A percentile compares a stretch with the other conserved stretches of the same genome.
phyloP scores from a whole-genome alignment of 2,113 vertebrate genomes.

The Phodopus roborovskii region DNA sequence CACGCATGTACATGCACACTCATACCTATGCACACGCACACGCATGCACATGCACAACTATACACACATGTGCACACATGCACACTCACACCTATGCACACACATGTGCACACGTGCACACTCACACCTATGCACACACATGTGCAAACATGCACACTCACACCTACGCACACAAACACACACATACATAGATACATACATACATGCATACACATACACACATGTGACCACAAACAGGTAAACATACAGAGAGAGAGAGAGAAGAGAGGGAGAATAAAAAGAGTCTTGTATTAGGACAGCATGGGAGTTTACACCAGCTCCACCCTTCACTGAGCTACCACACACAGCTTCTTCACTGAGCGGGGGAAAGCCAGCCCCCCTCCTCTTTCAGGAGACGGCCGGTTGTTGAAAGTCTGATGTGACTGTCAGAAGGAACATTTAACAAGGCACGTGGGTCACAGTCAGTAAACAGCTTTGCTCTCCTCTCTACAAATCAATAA shows the following conservation, averaged over 20 bases:
- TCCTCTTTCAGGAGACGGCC: neutral
- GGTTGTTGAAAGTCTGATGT: neutral
- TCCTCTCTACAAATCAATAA: neutral
- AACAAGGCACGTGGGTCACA: neutral
- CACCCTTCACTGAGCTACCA: neutral
- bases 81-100: neutral
- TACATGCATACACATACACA: neutral
- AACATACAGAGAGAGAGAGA: neutral
- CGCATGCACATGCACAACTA: no score
- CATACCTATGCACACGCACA: neutral
- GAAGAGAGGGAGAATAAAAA: neutral
- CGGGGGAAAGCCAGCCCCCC: neutral
- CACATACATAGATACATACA: neutral
- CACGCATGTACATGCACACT: neutral
- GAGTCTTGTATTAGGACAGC: neutral
- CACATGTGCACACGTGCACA: no score
- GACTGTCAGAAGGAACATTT: neutral
- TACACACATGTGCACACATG: fast-evolving
- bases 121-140: neutral
- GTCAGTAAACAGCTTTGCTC: neutral
- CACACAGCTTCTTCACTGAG: neutral
- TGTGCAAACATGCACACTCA: neutral
- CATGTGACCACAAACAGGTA: neutral
- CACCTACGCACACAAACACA: neutral
- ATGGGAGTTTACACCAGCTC: neutral